These are phyloP conservation scores for Sciurus vulgaris DNA, from an alignment of 2,797 vertebrate species.

Conservation along the genomic window DNA sequence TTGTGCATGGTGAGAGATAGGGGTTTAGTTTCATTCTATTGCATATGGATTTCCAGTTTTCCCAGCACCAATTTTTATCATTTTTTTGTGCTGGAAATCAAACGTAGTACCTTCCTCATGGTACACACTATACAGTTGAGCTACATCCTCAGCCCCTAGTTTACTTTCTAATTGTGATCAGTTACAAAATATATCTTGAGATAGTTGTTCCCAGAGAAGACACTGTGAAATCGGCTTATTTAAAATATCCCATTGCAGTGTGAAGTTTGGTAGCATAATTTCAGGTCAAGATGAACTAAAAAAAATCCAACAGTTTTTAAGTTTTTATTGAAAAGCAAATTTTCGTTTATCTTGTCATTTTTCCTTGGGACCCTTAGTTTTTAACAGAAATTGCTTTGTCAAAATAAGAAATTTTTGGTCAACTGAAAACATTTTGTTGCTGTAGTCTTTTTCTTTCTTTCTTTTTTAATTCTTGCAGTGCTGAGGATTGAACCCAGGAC, in stretches of 20 bases:
- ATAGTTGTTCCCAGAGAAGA: neutral
- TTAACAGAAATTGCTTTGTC: slow-evolving; percentile 33
- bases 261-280: slow-evolving; percentile 23
- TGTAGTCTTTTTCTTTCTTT: slow-evolving; percentile 22
- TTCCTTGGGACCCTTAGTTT: neutral
- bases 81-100: neutral
- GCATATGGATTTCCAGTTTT: too few relatives aligned
- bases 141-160: too few relatives aligned
- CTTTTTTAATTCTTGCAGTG: neutral
- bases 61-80: too few relatives aligned
- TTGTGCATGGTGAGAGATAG: too few relatives aligned
- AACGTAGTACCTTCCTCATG: too few relatives aligned
- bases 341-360: neutral
- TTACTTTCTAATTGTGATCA: neutral
- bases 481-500: neutral
- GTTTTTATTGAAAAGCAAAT: neutral
- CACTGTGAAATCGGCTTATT: slow-evolving; percentile 18
- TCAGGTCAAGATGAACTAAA: neutral
- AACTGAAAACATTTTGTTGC: neutral
- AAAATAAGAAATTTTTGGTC: slow-evolving; percentile 34
- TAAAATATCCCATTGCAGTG: neutral
- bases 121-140: too few relatives aligned
- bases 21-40: too few relatives aligned
- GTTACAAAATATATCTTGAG: neutral
- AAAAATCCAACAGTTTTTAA: neutral